Conservation (phyloP, 2,797 vertebrate genomes). For the Bradypus variegatus region DNA sequence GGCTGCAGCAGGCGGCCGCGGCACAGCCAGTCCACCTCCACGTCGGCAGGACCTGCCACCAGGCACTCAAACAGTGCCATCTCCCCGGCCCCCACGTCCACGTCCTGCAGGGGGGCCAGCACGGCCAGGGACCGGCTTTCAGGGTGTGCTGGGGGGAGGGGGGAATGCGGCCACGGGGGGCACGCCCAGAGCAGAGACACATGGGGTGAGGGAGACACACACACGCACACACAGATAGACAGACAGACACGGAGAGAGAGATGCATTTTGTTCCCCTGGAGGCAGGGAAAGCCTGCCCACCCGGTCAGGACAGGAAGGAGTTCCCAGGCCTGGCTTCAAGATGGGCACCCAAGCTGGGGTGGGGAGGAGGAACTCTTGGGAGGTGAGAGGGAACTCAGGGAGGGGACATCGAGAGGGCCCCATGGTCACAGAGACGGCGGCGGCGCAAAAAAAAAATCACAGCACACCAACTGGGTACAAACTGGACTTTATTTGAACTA, state of each 20-base stretch:
- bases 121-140: constrained; percentile 81
- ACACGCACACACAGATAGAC: constrained; percentile 69
- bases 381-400: not conserved
- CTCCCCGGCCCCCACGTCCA: constrained; percentile 91
- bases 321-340: constrained; percentile 27
- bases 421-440: constrained; percentile 41
- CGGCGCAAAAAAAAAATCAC: constrained; percentile 71
- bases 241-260: constrained; percentile 72
- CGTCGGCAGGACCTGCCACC: constrained; percentile 86
- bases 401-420: not conserved
- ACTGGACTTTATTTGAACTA: constrained; percentile 81
- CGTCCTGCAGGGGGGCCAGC: constrained; percentile 85
- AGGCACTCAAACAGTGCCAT: constrained; percentile 94
- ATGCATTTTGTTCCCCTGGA: constrained; percentile 65
- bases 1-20: constrained; percentile 95
- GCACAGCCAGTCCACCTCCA: constrained; percentile 96
- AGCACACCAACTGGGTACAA: constrained; percentile 76
- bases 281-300: constrained; percentile 37
- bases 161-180: constrained; percentile 49
- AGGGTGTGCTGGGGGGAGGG: constrained; percentile 74
- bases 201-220: constrained; percentile 66
- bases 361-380: not conserved
- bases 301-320: constrained; percentile 23
- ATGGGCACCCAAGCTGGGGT: constrained; percentile 40
- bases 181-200: constrained; percentile 55